Percentiles rank a stretch among this genome's conserved stretches.
phyloP scores from a whole-genome alignment of 1,140 invertebrate genomes.

The Micrasema longulum region DNA sequence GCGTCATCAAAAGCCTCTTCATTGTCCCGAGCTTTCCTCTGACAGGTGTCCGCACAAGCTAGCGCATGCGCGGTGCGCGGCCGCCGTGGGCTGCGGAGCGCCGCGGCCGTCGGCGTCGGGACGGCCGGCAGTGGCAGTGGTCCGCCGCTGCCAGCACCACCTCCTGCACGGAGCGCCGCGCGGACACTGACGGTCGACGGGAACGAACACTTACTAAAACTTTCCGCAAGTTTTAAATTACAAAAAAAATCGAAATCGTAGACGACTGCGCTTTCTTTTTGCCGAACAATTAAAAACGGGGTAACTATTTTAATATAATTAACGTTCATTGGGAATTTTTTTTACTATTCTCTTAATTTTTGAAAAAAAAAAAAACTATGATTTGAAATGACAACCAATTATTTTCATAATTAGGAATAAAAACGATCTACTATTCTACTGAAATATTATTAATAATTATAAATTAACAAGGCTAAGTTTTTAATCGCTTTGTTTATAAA shows the following conservation, averaged over 20 bases:
- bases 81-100: background rate
- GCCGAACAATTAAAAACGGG: background rate
- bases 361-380: background rate
- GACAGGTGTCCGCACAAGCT: slow-evolving; percentile 29
- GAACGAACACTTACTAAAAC: slow-evolving; percentile 39
- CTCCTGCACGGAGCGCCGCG: slow-evolving; percentile 21
- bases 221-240: slow-evolving; percentile 24
- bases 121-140: slow-evolving; percentile 33
- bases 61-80: slow-evolving; percentile 18
- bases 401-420: no score
- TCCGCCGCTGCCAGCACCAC: slow-evolving; percentile 38
- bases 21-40: slow-evolving; percentile 18
- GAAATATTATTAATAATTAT: no score
- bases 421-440: no score
- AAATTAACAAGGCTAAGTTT: no score
- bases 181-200: slow-evolving; percentile 2
- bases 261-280: background rate
- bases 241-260: background rate
- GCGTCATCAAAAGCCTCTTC: slow-evolving; percentile 12
- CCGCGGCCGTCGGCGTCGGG: background rate
- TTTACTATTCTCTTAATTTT: no score
- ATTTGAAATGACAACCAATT: no score
- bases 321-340: background rate
- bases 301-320: background rate
- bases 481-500: no score